A percentile compares a stretch with the other conserved stretches of the same genome.
Evolutionary conservation across 2,797 vertebrate genomes (phyloP).

Genomic region (Heliangelus exortis): DNA sequence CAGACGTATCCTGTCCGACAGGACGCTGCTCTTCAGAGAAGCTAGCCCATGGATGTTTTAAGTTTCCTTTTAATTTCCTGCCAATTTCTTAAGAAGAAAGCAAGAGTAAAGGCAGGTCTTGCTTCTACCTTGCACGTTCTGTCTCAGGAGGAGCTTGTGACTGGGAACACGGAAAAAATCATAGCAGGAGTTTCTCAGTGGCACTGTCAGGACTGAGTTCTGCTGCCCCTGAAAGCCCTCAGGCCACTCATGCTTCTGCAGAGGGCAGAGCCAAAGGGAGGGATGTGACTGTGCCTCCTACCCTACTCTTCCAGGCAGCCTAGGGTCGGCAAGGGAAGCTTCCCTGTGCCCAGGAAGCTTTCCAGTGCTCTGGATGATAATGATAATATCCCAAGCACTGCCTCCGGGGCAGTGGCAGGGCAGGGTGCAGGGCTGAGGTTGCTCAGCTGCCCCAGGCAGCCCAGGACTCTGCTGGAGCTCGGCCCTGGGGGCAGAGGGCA

Average conservation of each 20-base stretch:
- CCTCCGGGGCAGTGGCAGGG: background rate
- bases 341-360: background rate
- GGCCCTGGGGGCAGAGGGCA: background rate
- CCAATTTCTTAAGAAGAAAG: conserved; percentile 41
- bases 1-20: conserved; percentile 38
- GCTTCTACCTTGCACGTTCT: background rate
- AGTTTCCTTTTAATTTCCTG: conserved; percentile 59
- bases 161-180: background rate
- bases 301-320: background rate
- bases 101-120: background rate
- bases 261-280: background rate
- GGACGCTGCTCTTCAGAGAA: conserved; percentile 5
- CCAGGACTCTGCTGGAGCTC: background rate
- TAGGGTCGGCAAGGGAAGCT: background rate
- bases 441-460: background rate
- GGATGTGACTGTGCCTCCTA: too few species aligned
- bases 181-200: background rate
- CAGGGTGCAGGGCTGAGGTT: background rate
- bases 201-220: background rate
- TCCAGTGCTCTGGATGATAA: background rate
- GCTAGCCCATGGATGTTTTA: background rate
- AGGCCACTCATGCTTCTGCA: fast-evolving
- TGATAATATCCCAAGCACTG: background rate
- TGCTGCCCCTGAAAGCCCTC: background rate
- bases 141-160: background rate